Conservation (phyloP, 2,113 vertebrate genomes). For the Lathamus discolor region DNA sequence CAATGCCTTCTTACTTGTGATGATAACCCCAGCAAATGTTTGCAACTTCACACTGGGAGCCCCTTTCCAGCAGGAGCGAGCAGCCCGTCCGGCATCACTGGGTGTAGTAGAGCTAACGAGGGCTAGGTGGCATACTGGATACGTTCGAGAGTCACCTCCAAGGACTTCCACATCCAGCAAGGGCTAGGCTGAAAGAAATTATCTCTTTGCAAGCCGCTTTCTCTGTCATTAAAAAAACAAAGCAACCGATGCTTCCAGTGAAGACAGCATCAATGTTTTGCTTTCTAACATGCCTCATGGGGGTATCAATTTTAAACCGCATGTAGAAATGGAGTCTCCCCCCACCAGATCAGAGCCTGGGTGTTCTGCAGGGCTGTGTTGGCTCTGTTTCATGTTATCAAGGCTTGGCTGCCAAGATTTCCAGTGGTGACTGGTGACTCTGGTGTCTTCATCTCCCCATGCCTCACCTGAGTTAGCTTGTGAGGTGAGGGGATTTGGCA, state of each 20-base stretch:
- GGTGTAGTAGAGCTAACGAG: constrained; percentile 64
- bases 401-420: constrained; percentile 15
- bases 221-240: constrained; percentile 63
- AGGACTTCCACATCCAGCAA: constrained; percentile 44
- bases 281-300: constrained; percentile 65
- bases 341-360: constrained; percentile 1
- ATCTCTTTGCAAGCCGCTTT: constrained; percentile 58
- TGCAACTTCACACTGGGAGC: not conserved
- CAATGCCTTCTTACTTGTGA: not conserved
- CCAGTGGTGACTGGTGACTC: not conserved
- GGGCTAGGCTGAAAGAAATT: constrained; percentile 51
- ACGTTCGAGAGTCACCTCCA: constrained; percentile 63
- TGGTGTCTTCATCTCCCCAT: not conserved
- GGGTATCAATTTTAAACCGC: constrained; percentile 62
- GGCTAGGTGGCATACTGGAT: constrained; percentile 81
- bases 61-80: not conserved
- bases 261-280: constrained; percentile 68
- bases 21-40: not conserved
- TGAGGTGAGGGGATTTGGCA: not conserved
- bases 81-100: not conserved
- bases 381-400: constrained; percentile 31
- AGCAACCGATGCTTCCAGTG: constrained; percentile 52
- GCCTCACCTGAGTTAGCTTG: not conserved
- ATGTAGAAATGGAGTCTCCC: constrained; percentile 50
- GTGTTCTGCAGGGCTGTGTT: constrained; percentile 5